A percentile compares a stretch with the other conserved stretches of the same genome.
These are phyloP conservation scores for Pygoscelis antarcticus DNA, from an alignment of 2,113 vertebrate genomes.

Conservation along the genomic window DNA sequence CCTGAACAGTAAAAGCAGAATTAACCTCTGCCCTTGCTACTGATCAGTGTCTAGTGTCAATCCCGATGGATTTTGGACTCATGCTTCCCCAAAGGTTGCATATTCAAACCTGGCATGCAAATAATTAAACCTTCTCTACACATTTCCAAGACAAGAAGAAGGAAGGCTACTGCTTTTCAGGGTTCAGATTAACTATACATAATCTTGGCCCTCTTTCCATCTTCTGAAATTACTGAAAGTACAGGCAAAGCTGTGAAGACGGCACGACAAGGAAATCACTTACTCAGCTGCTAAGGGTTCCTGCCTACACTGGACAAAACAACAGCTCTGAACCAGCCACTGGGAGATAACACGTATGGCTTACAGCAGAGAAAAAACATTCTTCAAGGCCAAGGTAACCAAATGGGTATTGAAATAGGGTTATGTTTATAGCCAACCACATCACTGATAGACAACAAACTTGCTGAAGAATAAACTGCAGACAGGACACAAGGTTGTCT, in stretches of 20 bases:
- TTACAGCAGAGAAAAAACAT: background rate
- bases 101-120: background rate
- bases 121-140: slow-evolving; percentile 39
- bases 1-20: background rate
- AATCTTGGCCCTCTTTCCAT: background rate
- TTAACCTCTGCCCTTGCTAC: background rate
- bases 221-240: background rate
- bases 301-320: background rate
- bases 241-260: background rate
- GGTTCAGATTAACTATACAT: background rate
- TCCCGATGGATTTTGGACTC: background rate
- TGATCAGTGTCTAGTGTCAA: background rate
- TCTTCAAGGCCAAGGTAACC: slow-evolving; percentile 5
- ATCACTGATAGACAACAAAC: background rate
- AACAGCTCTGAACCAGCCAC: background rate
- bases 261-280: rapidly evolving
- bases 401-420: background rate
- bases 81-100: background rate
- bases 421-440: background rate
- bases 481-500: background rate
- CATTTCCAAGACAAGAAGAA: background rate
- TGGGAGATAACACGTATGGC: background rate
- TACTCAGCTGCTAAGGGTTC: background rate
- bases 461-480: background rate
- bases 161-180: background rate